Conservation (phyloP, 2,113 vertebrate species). For the Rhegmatorhina hoffmannsi region DNA sequence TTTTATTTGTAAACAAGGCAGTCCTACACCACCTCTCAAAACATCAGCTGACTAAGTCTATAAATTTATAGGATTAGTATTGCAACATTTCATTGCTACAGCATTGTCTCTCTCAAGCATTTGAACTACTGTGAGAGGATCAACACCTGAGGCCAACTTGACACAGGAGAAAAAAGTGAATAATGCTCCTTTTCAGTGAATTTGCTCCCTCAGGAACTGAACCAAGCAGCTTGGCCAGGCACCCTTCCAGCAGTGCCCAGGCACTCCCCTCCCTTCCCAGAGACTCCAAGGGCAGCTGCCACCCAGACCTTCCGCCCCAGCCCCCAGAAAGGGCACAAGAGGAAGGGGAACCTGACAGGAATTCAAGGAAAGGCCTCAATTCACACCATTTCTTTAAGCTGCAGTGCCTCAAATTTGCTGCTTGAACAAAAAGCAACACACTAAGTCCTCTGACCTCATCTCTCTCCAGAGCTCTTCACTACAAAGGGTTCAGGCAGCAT, state of each 20-base stretch:
- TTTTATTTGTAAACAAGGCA: not conserved
- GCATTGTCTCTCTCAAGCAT: not conserved
- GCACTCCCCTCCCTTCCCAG: not conserved
- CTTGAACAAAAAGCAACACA: not conserved
- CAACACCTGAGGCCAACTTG: fast-evolving
- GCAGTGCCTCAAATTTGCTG: not conserved
- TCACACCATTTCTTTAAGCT: not conserved
- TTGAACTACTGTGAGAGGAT: not conserved
- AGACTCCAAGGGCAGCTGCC: not conserved
- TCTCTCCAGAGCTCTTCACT: not conserved
- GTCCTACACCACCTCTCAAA: not conserved
- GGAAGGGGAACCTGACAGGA: not conserved
- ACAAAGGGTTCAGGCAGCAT: not conserved
- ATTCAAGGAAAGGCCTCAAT: not conserved
- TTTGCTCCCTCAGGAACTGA: not conserved
- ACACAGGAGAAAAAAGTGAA: not conserved
- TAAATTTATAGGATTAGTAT: not conserved
- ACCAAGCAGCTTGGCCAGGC: not conserved
- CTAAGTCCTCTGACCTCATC: not conserved
- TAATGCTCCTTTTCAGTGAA: not conserved
- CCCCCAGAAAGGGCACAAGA: not conserved
- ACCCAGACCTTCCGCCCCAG: too few species aligned
- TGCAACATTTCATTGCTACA: not conserved
- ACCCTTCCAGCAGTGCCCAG: not conserved
- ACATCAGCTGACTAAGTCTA: not conserved